These are phyloP conservation scores for Probosciger aterrimus DNA, from an alignment of 2,113 vertebrate genomes.

Conservation along the genomic window DNA sequence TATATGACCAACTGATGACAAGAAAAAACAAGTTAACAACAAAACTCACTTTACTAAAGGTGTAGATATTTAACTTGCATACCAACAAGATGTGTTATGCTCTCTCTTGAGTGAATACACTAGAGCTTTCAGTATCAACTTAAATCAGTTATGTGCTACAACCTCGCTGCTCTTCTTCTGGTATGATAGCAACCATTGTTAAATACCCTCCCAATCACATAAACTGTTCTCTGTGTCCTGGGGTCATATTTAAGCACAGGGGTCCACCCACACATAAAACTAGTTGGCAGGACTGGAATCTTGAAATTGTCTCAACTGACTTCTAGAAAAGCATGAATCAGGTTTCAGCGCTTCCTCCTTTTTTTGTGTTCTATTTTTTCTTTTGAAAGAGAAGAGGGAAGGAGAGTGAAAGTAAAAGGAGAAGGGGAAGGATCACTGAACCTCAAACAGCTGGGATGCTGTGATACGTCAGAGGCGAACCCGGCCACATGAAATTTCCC, in stretches of 20 bases:
- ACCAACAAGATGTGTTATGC: not conserved
- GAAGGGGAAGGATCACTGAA: not conserved
- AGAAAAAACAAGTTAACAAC: not conserved
- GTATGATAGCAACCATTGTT: not conserved
- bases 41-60: not conserved
- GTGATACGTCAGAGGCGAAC: not conserved
- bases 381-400: not conserved
- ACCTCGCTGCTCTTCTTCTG: not conserved
- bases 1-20: not conserved
- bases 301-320: not conserved
- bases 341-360: not conserved
- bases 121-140: not conserved
- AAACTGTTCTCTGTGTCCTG: not conserved
- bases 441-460: not conserved
- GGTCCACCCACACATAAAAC: not conserved
- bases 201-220: not conserved
- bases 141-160: not conserved
- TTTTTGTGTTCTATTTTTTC: not conserved
- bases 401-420: not conserved
- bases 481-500: not conserved
- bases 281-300: not conserved
- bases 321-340: constrained; percentile 16
- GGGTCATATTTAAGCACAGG: not conserved
- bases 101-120: not conserved
- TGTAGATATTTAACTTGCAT: not conserved